Evolutionary conservation across 1,140 invertebrate genomes (phyloP), one percentile per base, ranked within the genome.

Genomic region (Heterodera schachtii): DNA sequence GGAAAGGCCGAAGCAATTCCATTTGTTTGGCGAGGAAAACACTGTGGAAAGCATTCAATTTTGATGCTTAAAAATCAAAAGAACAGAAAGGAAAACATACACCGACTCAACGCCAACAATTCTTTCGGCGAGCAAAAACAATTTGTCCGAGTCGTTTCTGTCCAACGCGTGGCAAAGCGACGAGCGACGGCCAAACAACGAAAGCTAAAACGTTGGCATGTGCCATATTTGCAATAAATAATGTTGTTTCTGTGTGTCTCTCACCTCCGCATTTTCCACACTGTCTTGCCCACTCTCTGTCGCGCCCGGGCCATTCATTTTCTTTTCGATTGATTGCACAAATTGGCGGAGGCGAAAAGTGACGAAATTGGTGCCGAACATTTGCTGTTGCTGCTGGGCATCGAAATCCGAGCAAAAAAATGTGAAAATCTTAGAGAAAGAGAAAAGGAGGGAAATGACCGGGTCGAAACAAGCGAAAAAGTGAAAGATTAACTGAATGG

Each of bases 61-160:
- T 78, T 74, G 83, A 46, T 81, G 77, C 66, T 21, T 78, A 31
- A 31, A 31, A 31, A 31, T 31, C 31, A 31, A 31, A 31, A 31
- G 31, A 31, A 31, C 31, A 31, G 31, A 31, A 57, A 79, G 76
- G 60, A 83, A 81, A 44, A 90, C 91, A 90, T 87, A 92, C 92
- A 95, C 92, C 85, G 95, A 97, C 91, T 98, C 96, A 0, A 96
- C 94, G 0, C 94, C 96, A 6, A 97, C 94, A 47, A 96, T 93
- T 84, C 96, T 92, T 89, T 96, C 95, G 1, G 93, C 91, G 13
- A 98, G 90, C 4, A 95, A 95, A 89, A 94, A 94, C 6, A 97
- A 88, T 81, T 92, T 93, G 67, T 94, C 93, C 6, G 93, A 91
- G 82, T 93, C 92, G 11, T 90, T 91, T 44, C n/a, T 60, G 60